Evolutionary conservation across 2,797 vertebrate species (phyloP).

Genomic region (Cossypha niveicapilla): DNA sequence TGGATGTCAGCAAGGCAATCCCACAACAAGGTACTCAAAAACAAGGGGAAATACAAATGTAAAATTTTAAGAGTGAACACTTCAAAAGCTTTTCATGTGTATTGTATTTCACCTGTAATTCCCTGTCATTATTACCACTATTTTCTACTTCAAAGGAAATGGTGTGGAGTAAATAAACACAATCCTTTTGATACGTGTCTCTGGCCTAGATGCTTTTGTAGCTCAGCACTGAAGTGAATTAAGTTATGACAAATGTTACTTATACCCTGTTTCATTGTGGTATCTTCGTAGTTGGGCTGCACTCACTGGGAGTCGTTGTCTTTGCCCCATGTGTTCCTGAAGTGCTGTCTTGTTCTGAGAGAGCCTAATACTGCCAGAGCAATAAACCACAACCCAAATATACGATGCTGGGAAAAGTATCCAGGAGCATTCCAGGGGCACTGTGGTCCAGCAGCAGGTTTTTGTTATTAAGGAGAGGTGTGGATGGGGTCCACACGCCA

Average conservation of each 20-base stretch:
- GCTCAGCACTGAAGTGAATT: neutral
- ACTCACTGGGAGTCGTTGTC: neutral
- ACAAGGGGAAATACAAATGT: neutral
- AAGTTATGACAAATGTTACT: neutral
- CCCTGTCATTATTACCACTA: neutral
- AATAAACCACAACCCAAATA: neutral
- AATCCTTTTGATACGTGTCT: neutral
- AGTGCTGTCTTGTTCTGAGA: neutral
- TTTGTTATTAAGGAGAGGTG: neutral
- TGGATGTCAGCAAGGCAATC: neutral
- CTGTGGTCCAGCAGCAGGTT: neutral
- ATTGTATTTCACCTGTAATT: neutral
- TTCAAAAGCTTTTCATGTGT: neutral
- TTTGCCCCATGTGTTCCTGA: neutral
- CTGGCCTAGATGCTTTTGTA: neutral
- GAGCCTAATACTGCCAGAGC: neutral
- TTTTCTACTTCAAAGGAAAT: neutral
- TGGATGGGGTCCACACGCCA: neutral
- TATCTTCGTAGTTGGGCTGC: neutral
- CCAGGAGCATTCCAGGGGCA: neutral
- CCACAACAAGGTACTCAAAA: neutral
- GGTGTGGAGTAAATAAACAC: neutral
- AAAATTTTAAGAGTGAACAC: neutral
- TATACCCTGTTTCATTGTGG: neutral
- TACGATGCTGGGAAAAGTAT: neutral